A percentile compares a stretch with the other conserved stretches of the same genome.
Conservation (phyloP, 2,888 invertebrate genomes). For the Andrena hattorfiana region DNA sequence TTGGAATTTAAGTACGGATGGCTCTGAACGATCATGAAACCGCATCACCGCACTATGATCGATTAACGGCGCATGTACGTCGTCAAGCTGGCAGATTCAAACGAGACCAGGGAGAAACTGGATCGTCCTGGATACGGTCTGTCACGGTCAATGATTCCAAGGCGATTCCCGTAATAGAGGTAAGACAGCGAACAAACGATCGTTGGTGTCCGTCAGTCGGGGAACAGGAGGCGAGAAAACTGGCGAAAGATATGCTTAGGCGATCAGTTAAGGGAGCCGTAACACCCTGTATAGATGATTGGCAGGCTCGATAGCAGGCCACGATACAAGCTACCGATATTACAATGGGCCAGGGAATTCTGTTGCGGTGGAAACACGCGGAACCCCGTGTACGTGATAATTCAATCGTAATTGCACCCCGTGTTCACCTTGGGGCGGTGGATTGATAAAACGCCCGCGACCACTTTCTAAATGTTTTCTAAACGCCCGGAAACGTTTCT, state of each 20-base stretch:
- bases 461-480: conserved; percentile 1
- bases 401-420: conserved; percentile 6
- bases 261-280: conserved; percentile 47
- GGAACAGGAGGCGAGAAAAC: conserved; percentile 42
- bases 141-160: conserved; percentile 70
- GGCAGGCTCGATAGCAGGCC: conserved; percentile 7
- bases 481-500: not conserved
- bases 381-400: conserved; percentile 13
- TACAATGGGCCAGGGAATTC: conserved; percentile 2
- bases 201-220: conserved; percentile 55
- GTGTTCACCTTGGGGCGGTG: not conserved
- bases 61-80: conserved; percentile 60
- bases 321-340: conserved; percentile 23
- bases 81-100: conserved; percentile 60
- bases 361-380: conserved; percentile 4
- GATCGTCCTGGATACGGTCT: conserved; percentile 66
- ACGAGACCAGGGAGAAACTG: conserved; percentile 66
- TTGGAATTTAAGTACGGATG: not conserved
- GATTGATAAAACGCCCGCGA: not conserved
- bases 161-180: conserved; percentile 66
- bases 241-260: conserved; percentile 38
- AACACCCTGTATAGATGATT: conserved; percentile 33
- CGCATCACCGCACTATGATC: conserved; percentile 55
- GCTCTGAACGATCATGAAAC: conserved; percentile 43
- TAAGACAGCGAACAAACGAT: conserved; percentile 64